Percentiles rank a stretch among this genome's conserved stretches.
These are phyloP conservation scores for Heliconius congener DNA, from an alignment of 1,140 invertebrate species.

Conservation along the genomic window DNA sequence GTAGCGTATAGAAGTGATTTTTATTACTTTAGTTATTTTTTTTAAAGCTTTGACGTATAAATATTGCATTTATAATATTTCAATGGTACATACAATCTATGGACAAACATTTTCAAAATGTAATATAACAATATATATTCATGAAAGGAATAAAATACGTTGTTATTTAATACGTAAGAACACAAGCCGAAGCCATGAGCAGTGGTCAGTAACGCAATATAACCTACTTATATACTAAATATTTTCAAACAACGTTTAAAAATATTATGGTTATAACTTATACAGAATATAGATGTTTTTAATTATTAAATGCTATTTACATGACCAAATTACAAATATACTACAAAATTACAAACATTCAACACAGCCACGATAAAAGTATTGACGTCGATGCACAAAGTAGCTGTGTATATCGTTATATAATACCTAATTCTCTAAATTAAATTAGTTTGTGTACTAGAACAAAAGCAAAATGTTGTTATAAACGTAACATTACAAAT, in stretches of 20 bases:
- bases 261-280: too few species aligned
- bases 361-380: background rate
- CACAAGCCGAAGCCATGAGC: background rate
- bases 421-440: slow-evolving; percentile 5
- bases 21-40: background rate
- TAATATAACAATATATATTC: background rate
- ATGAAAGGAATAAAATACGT: background rate
- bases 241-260: background rate
- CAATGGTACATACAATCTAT: too few species aligned
- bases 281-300: too few species aligned
- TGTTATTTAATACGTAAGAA: slow-evolving; percentile 9
- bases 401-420: background rate
- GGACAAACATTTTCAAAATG: background rate
- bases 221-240: background rate
- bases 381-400: background rate
- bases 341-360: background rate
- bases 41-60: background rate
- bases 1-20: background rate
- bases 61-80: background rate
- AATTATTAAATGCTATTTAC: background rate
- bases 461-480: background rate
- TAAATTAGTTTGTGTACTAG: slow-evolving; percentile 6
- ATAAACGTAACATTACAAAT: slow-evolving; percentile 1
- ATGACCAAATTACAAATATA: background rate
- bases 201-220: background rate